A percentile compares a stretch with the other conserved stretches of the same genome.
Conservation (phyloP, 2,888 invertebrate genomes). For the Pachliopta kotzebuea region DNA sequence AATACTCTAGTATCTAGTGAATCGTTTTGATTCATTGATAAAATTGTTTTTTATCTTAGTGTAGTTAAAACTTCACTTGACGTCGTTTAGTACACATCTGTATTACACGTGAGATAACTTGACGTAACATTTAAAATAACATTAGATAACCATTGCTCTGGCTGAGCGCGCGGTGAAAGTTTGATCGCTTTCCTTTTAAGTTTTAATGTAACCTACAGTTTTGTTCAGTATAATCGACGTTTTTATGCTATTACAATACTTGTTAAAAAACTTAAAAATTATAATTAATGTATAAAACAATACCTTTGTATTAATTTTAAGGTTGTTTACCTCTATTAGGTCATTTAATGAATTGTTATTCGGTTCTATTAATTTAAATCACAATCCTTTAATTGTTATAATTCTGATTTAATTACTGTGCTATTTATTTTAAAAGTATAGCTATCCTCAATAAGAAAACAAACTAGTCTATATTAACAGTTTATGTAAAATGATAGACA, state of each 20-base stretch:
- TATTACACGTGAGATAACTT: conserved; percentile 41
- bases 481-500: too few relatives aligned
- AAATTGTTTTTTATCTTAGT: not conserved
- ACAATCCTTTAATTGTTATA: too few relatives aligned
- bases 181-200: conserved; percentile 37
- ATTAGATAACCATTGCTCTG: conserved; percentile 56
- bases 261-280: not conserved
- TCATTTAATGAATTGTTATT: too few relatives aligned
- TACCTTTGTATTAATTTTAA: too few relatives aligned
- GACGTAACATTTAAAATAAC: conserved; percentile 50
- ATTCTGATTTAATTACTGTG: too few relatives aligned
- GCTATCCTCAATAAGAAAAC: too few relatives aligned
- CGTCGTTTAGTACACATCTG: conserved; percentile 32
- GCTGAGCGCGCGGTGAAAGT: conserved; percentile 49
- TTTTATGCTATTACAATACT: not conserved
- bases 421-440: too few relatives aligned
- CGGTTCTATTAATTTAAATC: too few relatives aligned
- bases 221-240: conserved; percentile 5
- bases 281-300: too few relatives aligned
- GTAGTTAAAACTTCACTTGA: conserved; percentile 10
- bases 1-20: not conserved
- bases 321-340: too few relatives aligned
- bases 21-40: not conserved
- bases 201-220: conserved; percentile 17
- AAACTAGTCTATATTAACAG: too few relatives aligned